phyloP scores from a whole-genome alignment of 2,888 invertebrate species.

The Megaustenia siamemsis region DNA sequence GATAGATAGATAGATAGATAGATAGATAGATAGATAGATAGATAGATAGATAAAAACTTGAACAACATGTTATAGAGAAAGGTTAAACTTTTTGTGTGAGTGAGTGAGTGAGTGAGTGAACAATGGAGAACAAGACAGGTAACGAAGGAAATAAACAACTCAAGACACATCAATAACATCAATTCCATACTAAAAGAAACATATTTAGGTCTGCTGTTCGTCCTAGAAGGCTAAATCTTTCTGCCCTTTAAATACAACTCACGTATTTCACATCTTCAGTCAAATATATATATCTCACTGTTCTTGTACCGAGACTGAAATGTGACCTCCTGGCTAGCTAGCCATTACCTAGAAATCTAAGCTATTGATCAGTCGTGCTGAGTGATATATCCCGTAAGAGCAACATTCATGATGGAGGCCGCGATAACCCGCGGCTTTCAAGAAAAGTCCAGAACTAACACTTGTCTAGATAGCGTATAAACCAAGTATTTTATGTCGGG shows the following conservation, averaged over 20 bases:
- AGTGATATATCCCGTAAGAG: constrained; percentile 19
- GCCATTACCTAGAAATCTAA: not conserved
- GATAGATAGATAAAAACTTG: too few species aligned
- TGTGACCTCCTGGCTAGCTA: not conserved
- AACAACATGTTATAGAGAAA: not conserved
- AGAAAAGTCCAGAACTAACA: constrained; percentile 4
- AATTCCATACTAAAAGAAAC: too few species aligned
- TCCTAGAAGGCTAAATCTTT: too few species aligned
- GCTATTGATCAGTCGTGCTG: constrained; percentile 21
- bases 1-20: not conserved
- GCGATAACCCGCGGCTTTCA: constrained; percentile 34
- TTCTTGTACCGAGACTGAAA: not conserved
- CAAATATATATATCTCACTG: too few species aligned
- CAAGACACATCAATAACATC: too few species aligned
- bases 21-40: not conserved
- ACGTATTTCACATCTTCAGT: too few species aligned
- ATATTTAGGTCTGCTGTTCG: too few species aligned
- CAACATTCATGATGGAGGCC: constrained; percentile 21
- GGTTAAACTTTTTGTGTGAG: too few species aligned
- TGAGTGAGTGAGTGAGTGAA: too few species aligned
- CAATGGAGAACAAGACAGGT: too few species aligned
- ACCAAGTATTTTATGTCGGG: constrained; percentile 39
- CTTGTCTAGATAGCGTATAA: constrained; percentile 40
- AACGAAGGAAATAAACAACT: too few species aligned
- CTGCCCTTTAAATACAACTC: too few species aligned